phyloP scores from a whole-genome alignment of 2,113 vertebrate genomes.

The Corythornis cristatus region DNA sequence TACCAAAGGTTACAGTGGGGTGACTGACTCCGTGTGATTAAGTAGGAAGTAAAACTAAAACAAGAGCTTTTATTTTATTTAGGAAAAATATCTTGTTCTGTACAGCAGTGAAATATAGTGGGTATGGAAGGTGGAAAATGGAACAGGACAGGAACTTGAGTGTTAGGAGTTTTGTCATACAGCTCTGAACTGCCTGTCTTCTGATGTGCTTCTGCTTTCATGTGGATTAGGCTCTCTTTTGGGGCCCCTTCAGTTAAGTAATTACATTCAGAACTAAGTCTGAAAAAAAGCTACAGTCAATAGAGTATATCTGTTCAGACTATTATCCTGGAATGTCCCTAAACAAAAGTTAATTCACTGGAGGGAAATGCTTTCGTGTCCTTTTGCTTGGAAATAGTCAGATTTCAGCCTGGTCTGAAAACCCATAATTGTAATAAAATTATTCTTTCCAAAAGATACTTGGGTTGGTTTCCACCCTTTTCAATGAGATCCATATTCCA shows the following conservation, averaged over 20 bases:
- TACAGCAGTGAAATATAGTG: background rate
- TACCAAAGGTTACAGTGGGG: background rate
- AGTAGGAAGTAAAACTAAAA: background rate
- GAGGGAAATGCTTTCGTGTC: constrained; percentile 46
- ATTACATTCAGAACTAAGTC: constrained; percentile 2
- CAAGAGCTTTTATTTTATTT: background rate
- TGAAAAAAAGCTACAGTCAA: constrained; percentile 4
- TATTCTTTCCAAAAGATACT: constrained; percentile 40
- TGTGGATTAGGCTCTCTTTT: background rate
- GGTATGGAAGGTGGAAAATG: background rate
- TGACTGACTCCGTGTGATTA: background rate
- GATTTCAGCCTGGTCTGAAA: constrained; percentile 52
- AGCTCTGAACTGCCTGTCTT: background rate
- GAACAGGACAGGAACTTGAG: background rate
- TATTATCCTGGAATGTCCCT: constrained; percentile 60
- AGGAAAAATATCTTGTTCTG: background rate
- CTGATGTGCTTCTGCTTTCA: background rate
- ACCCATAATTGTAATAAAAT: background rate
- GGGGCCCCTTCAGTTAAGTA: background rate
- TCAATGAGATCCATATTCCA: constrained; percentile 66
- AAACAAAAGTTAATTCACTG: constrained; percentile 40
- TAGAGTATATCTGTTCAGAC: background rate
- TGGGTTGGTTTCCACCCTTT: constrained; percentile 39
- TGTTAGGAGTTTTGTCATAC: background rate
- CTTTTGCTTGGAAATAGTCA: constrained; percentile 48